Percentiles rank a stretch among this genome's conserved stretches.
phyloP scores from a whole-genome alignment of 2,113 vertebrate species.

The Mirounga angustirostris region DNA sequence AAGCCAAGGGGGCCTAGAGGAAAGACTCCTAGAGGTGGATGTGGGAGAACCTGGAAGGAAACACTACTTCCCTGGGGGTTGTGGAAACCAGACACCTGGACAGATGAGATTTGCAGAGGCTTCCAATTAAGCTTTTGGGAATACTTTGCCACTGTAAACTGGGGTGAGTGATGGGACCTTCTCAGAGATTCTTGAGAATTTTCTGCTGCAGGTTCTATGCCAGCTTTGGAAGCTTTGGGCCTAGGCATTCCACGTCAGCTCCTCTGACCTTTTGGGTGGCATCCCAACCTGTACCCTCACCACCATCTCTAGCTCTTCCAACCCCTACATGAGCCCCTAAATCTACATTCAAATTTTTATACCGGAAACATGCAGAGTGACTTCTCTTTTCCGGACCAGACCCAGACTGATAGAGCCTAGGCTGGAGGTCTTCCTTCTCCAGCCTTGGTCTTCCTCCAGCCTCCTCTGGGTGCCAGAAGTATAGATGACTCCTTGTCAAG shows the following conservation, averaged over 20 bases:
- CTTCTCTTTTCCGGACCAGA: not conserved
- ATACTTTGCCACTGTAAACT: not conserved
- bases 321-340: not conserved
- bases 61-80: not conserved
- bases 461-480: not conserved
- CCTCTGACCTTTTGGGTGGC: not conserved
- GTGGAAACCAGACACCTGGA: not conserved
- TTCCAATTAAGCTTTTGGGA: not conserved
- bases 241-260: not conserved
- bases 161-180: not conserved
- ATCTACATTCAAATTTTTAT: not conserved
- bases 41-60: not conserved
- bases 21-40: not conserved
- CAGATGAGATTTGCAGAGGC: not conserved
- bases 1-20: not conserved
- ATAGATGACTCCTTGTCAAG: not conserved
- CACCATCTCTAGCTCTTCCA: not conserved
- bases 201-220: not conserved
- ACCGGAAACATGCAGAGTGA: not conserved
- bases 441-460: not conserved
- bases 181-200: not conserved
- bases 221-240: not conserved
- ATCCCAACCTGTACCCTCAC: not conserved
- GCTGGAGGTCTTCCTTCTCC: not conserved
- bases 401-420: not conserved